Conservation (phyloP, 2,888 invertebrate species). For the Calliphora vomitoria region DNA sequence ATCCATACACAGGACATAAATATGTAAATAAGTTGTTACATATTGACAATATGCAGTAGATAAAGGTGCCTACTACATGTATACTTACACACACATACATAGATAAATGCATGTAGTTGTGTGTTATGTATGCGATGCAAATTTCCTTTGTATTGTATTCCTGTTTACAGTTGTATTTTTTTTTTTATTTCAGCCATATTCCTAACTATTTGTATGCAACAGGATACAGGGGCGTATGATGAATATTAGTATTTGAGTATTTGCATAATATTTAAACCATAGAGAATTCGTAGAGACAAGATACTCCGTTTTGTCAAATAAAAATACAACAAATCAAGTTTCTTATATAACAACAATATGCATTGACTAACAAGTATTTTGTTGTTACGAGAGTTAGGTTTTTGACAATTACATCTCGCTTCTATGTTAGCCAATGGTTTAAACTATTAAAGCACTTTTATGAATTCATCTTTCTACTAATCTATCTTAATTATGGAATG, state of each 20-base stretch:
- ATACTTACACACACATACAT: not conserved
- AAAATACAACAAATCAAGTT: too few species aligned
- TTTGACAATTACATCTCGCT: too few species aligned
- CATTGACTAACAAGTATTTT: too few species aligned
- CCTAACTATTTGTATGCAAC: not conserved
- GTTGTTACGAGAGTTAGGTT: too few species aligned
- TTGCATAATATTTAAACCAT: too few species aligned
- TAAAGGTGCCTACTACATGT: conserved; percentile 4
- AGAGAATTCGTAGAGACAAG: too few species aligned
- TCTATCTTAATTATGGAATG: too few species aligned
- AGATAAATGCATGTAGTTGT: not conserved
- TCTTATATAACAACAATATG: too few species aligned
- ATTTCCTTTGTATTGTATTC: conserved; percentile 55
- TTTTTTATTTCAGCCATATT: conserved; percentile 4
- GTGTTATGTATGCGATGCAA: conserved; percentile 32
- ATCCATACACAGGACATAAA: conserved; percentile 24
- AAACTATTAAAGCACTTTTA: too few species aligned
- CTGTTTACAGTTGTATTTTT: conserved; percentile 49
- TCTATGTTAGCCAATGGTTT: too few species aligned
- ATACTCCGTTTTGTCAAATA: too few species aligned
- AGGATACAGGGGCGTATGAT: conserved; percentile 4
- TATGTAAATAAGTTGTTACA: conserved; percentile 65
- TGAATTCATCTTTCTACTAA: too few species aligned
- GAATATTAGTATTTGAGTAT: not conserved
- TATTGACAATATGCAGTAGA: conserved; percentile 47